Conservation (phyloP, 1,140 invertebrate species). For the Rhopalosiphum padi region DNA sequence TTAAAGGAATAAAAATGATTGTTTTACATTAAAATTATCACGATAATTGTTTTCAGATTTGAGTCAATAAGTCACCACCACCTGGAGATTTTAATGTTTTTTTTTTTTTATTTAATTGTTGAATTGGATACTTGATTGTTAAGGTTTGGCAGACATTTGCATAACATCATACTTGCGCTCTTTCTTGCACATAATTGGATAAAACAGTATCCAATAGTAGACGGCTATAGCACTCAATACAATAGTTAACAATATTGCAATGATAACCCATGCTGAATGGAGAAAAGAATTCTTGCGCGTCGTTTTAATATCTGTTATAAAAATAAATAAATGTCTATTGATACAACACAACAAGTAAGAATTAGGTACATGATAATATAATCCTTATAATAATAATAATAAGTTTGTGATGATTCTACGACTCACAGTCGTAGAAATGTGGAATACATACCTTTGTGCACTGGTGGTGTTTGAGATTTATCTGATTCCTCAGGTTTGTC, state of each 20-base stretch:
- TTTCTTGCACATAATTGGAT: constrained; percentile 69
- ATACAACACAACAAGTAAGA: neutral
- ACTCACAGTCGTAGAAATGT: neutral
- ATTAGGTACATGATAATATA: neutral
- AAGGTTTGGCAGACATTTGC: constrained; percentile 64
- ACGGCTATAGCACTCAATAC: constrained; percentile 67
- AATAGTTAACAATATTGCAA: constrained; percentile 66
- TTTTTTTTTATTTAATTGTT: neutral
- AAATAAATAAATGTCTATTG: neutral
- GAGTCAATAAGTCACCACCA: neutral
- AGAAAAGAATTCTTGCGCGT: constrained; percentile 5
- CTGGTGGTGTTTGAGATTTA: constrained; percentile 20
- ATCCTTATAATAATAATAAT: neutral
- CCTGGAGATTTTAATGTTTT: constrained; percentile 31
- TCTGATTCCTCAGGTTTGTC: neutral
- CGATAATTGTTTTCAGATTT: constrained; percentile 5
- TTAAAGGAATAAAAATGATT: neutral
- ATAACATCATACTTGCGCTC: constrained; percentile 70
- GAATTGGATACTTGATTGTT: neutral
- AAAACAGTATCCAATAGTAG: constrained; percentile 71
- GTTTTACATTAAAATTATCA: neutral
- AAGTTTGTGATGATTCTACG: too few relatives aligned
- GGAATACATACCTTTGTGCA: neutral
- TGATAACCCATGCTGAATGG: constrained; percentile 69
- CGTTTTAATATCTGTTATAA: neutral